Conservation (phyloP, 2,113 vertebrate species). For the Vombatus ursinus region DNA sequence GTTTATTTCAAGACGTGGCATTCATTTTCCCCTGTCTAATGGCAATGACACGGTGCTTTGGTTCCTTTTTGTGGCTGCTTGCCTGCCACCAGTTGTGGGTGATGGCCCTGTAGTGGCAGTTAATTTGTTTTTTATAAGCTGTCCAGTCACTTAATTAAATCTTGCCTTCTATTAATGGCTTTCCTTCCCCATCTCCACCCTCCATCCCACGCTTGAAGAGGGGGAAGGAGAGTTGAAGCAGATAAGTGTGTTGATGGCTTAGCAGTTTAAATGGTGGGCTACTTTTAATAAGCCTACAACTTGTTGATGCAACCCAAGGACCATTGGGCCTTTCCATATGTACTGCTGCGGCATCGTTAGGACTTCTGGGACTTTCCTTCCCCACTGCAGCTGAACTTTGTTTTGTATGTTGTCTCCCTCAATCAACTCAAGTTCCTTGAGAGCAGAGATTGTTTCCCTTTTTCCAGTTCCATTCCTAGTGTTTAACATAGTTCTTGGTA, state of each 20-base stretch:
- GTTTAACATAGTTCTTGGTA: background rate
- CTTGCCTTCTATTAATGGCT: background rate
- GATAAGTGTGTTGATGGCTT: background rate
- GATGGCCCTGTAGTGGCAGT: background rate
- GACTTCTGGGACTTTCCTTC: background rate
- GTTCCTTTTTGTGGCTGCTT: background rate
- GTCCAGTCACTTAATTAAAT: conserved; percentile 43
- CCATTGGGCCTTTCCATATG: background rate
- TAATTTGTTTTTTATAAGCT: conserved; percentile 34
- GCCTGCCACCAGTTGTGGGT: background rate
- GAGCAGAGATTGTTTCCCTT: background rate
- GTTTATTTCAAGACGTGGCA: fast-evolving
- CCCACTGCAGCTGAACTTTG: background rate
- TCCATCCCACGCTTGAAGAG: background rate
- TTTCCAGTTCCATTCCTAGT: background rate
- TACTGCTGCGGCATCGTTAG: background rate
- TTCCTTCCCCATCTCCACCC: background rate
- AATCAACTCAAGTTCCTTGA: background rate
- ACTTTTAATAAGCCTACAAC: background rate
- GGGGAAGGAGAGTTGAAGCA: background rate
- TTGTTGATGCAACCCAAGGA: background rate
- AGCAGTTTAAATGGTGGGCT: background rate
- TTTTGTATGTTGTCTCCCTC: background rate
- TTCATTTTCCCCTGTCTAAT: background rate
- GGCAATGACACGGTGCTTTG: no score